Conservation (phyloP, 2,888 invertebrate species). For the Macrosoma leucophasiata region DNA sequence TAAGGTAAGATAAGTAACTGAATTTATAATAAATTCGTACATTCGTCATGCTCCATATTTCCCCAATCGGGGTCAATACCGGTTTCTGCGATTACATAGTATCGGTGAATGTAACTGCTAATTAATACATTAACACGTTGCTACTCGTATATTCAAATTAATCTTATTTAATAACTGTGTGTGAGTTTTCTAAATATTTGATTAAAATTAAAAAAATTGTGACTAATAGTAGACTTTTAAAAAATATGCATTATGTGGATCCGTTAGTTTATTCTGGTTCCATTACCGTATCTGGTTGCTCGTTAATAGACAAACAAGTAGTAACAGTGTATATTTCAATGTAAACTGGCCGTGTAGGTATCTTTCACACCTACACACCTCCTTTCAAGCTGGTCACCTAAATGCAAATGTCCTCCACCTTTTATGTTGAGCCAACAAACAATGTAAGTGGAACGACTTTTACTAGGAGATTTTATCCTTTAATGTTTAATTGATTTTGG, state of each 20-base stretch:
- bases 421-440: conserved; percentile 33
- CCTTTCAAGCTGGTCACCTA: conserved; percentile 45
- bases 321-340: too few relatives aligned
- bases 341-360: too few relatives aligned
- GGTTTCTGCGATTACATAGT: conserved; percentile 35
- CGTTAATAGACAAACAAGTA: too few relatives aligned
- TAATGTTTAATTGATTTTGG: conserved; percentile 12
- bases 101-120: conserved; percentile 10
- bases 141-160: conserved; percentile 4
- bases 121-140: conserved; percentile 13
- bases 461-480: conserved; percentile 31
- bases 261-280: too few relatives aligned
- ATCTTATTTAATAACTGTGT: conserved; percentile 3
- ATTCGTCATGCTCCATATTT: conserved; percentile 59
- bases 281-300: too few relatives aligned
- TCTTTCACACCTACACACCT: conserved; percentile 41
- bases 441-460: conserved; percentile 40
- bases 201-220: too few relatives aligned
- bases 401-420: conserved; percentile 49
- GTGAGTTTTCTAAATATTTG: too few relatives aligned
- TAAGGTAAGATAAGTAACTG: too few relatives aligned
- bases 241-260: too few relatives aligned
- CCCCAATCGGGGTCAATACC: conserved; percentile 61
- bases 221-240: too few relatives aligned
- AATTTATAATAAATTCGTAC: too few relatives aligned